Evolutionary conservation across 2,888 invertebrate species (phyloP).

Genomic region (Itoplectis maculator): DNA sequence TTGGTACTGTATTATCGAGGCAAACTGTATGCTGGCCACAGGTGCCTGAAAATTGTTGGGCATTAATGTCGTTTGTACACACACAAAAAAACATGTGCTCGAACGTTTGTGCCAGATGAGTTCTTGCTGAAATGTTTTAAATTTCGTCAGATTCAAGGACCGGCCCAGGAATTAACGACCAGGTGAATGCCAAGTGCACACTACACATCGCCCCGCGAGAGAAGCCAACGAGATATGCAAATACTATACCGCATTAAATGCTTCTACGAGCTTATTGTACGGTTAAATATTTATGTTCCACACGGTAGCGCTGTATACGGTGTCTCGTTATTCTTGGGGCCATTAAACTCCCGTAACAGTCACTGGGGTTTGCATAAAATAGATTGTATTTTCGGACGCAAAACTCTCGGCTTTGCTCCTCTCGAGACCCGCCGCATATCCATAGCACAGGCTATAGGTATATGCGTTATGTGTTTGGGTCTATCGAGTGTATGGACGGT

Average conservation of each 20-base stretch:
- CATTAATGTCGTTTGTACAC: neutral
- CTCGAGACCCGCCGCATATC: conserved; percentile 14
- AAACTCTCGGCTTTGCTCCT: conserved; percentile 33
- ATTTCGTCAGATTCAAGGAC: conserved; percentile 19
- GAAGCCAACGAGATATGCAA: conserved; percentile 70
- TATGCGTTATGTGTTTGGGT: neutral
- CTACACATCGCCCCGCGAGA: conserved; percentile 6
- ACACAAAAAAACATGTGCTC: neutral
- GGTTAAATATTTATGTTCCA: conserved; percentile 65
- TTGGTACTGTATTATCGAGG: conserved; percentile 86
- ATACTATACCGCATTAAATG: conserved; percentile 68
- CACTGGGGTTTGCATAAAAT: conserved; percentile 49
- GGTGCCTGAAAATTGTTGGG: conserved; percentile 56
- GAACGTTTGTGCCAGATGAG: conserved; percentile 15
- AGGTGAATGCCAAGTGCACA: conserved; percentile 17
- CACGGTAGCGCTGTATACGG: conserved; percentile 36
- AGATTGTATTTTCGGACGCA: conserved; percentile 35
- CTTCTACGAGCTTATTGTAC: conserved; percentile 64
- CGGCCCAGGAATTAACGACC: conserved; percentile 48
- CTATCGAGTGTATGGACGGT: neutral
- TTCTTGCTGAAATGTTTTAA: conserved; percentile 19
- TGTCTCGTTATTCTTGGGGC: conserved; percentile 58
- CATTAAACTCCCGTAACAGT: conserved; percentile 61
- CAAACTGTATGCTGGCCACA: conserved; percentile 84
- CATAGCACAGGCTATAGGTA: conserved; percentile 15